Evolutionary conservation across 2,888 invertebrate species (phyloP).

Genomic region (Disparrhopalites patrizii): DNA sequence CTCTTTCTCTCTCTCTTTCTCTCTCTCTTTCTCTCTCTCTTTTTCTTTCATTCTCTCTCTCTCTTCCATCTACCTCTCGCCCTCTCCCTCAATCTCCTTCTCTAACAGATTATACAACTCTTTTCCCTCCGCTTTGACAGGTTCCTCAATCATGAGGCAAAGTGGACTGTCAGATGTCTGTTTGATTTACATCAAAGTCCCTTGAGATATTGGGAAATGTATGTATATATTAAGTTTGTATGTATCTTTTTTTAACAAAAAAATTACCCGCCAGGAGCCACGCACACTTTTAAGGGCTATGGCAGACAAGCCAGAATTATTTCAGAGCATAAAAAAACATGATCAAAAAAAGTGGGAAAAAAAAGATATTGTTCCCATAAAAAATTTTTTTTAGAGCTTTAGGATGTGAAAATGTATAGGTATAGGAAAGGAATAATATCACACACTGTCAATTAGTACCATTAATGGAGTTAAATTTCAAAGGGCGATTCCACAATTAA

Average conservation of each 20-base stretch:
- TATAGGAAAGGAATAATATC: conserved; percentile 42
- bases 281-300: no score
- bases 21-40: conserved; percentile 2
- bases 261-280: no score
- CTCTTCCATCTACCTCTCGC: neutral
- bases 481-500: conserved; percentile 37
- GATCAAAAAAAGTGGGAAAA: neutral
- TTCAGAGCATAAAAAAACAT: neutral
- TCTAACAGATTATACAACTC: no score
- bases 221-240: neutral
- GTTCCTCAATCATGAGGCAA: conserved; percentile 28
- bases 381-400: neutral
- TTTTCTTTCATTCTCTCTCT: neutral
- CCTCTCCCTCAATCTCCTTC: no score
- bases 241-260: no score
- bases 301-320: neutral
- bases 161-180: conserved; percentile 23
- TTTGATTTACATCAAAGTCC: conserved; percentile 25
- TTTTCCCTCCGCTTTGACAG: conserved; percentile 25
- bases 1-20: neutral
- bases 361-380: neutral
- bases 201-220: conserved; percentile 3
- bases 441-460: conserved; percentile 48
- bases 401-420: conserved; percentile 16
- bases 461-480: conserved; percentile 41